A percentile compares a stretch with the other conserved stretches of the same genome.
Conservation (phyloP, 2,888 invertebrate species). For the Drosophila meridionalis region DNA sequence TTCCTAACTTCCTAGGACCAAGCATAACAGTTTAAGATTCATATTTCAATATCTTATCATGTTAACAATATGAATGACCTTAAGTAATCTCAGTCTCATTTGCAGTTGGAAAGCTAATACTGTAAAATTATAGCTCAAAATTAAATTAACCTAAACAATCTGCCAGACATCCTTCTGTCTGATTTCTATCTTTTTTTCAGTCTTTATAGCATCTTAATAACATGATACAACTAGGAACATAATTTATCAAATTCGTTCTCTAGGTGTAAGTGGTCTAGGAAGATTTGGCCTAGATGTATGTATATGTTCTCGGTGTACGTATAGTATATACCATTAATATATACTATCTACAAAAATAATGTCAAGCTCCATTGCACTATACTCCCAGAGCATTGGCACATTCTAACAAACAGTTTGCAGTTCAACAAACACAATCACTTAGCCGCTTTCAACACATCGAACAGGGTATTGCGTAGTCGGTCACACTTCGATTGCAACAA, state of each 20-base stretch:
- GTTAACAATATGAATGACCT: neutral
- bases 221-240: neutral
- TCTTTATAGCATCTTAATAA: neutral
- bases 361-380: no score
- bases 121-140: neutral
- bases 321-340: no score
- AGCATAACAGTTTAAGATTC: no score
- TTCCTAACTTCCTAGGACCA: no score
- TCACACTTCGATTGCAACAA: neutral
- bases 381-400: no score
- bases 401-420: no score
- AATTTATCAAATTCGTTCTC: neutral
- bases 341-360: no score
- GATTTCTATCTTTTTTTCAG: neutral
- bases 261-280: neutral
- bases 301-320: no score
- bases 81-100: neutral
- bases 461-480: constrained; percentile 8
- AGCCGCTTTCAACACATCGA: neutral
- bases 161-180: neutral
- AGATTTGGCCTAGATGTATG: no score
- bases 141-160: neutral
- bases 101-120: neutral
- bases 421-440: no score
- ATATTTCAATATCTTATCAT: neutral